Evolutionary conservation across 2,113 vertebrate genomes (phyloP), one percentile per base, ranked within the genome.

Genomic region (Hypanus sabinus): DNA sequence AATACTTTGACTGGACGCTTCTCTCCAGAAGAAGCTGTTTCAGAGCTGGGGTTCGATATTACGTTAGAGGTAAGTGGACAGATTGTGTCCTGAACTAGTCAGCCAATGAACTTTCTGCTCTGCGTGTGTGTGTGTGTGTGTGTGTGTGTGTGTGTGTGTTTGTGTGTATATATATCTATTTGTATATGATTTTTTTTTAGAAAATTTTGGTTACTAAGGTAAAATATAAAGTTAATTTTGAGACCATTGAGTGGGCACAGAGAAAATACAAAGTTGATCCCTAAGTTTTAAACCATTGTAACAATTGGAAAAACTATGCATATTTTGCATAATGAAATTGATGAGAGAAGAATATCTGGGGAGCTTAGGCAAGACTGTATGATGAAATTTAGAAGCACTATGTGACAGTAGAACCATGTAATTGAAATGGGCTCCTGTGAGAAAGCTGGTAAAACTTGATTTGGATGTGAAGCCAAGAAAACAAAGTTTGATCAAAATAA

Each of bases 1-100:
- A 99, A 94, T 95, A 97, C 95, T 99, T 99, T 94, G 98, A 99
- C 79, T 99, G 98, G 98, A 97, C 97, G 94, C 97, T 99, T 62
- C 96, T 99, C 95, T 99, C 98, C 30, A 97, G 98, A 95, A 97
- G 98, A 95, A 99, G 98, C 95, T 99, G 98, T 94, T 99, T 99
- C 96, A 96, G 98, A 94, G 98, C 98, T 11, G 98, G 98, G 0
- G 98, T 99, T 0, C 97, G 98, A 93, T 99, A 99, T 96, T 99
- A 99, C 9, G 97, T 99, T 16, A 95, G 98, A 98, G 98, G 98
- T 99, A 96, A 97, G 95, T 81, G 0, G 94, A 20, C 12, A 91
- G 62, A 73, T 46, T 24, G 6, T 80, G 7, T 11, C 5, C 5
- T 68, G 20, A n/a, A 55, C 24, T 18, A 85, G 38, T 46, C 14